Evolutionary conservation across 2,113 vertebrate species (phyloP).

Genomic region (Bolborhynchus lineola): DNA sequence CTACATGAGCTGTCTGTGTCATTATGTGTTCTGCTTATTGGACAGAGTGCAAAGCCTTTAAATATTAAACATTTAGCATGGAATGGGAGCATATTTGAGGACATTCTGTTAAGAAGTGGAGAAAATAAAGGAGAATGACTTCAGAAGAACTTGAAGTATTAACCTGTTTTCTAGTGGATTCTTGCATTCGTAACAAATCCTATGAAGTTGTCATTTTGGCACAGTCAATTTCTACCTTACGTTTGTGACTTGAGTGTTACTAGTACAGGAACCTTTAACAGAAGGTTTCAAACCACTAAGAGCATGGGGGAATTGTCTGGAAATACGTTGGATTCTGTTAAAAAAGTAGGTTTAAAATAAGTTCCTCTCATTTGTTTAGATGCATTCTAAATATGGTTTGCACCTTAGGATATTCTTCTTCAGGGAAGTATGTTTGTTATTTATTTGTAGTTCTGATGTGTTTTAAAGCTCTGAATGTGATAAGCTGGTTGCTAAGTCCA

Average conservation of each 20-base stretch:
- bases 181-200: not conserved
- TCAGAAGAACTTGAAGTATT: not conserved
- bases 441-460: not conserved
- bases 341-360: not conserved
- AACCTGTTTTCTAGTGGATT: not conserved
- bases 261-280: not conserved
- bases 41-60: constrained; percentile 9
- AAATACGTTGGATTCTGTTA: not conserved
- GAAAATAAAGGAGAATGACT: not conserved
- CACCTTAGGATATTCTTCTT: not conserved
- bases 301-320: not conserved
- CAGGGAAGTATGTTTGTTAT: not conserved
- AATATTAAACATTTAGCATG: constrained; percentile 29
- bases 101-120: not conserved
- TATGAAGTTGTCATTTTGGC: not conserved
- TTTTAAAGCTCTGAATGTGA: not conserved
- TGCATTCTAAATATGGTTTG: not conserved
- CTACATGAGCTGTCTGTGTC: not conserved
- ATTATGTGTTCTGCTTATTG: constrained; percentile 11
- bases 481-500: not conserved
- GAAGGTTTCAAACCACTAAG: not conserved
- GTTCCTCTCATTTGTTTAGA: not conserved
- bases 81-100: not conserved
- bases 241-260: not conserved
- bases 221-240: not conserved